Conservation (phyloP, 2,888 invertebrate genomes). For the Pseudococcus longispinus region DNA sequence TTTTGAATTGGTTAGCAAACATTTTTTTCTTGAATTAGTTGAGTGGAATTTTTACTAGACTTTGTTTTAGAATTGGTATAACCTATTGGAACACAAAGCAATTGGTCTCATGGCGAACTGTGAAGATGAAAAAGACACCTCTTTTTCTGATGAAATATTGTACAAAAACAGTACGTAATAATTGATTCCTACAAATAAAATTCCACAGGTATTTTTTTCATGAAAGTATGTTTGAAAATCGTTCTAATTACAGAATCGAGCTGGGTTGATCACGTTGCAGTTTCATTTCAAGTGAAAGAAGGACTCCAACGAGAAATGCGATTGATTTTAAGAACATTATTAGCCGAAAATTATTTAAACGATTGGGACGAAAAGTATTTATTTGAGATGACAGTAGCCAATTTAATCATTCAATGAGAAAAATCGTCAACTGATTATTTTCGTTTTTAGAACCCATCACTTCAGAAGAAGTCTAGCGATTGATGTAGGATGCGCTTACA, state of each 20-base stretch:
- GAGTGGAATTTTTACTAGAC: background rate
- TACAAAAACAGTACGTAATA: background rate
- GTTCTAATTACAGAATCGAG: background rate
- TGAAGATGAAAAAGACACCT: background rate
- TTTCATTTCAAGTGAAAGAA: background rate
- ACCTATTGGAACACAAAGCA: background rate
- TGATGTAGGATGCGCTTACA: background rate
- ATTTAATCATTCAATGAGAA: background rate
- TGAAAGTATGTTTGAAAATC: background rate
- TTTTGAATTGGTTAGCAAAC: background rate
- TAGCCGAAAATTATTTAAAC: background rate
- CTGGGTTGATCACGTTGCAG: background rate
- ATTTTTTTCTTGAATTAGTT: background rate
- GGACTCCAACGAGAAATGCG: background rate
- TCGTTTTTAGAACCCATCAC: background rate
- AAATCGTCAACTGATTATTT: background rate
- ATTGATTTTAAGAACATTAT: background rate
- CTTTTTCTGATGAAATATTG: background rate
- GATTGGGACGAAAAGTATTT: background rate
- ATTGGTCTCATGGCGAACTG: background rate
- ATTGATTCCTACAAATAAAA: background rate
- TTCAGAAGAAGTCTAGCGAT: background rate
- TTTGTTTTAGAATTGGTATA: background rate
- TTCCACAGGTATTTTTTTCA: background rate
- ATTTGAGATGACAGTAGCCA: background rate